These are phyloP conservation scores for Trochalopteron elliotii DNA, from an alignment of 2,113 vertebrate species.

Conservation along the genomic window DNA sequence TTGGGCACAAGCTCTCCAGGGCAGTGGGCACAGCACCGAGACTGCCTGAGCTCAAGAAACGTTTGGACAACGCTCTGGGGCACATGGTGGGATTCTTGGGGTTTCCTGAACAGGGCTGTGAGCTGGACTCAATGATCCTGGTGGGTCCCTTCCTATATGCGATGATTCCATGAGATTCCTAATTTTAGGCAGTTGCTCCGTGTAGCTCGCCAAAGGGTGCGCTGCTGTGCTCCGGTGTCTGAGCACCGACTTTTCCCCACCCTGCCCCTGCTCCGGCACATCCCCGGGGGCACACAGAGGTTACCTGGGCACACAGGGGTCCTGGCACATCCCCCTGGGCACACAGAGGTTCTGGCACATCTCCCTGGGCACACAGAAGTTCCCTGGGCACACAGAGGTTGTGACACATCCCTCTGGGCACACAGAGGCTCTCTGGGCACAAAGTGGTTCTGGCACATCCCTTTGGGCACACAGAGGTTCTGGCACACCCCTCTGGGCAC, in stretches of 20 bases:
- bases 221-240: rapidly evolving
- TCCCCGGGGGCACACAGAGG: not conserved
- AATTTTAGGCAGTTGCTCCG: rapidly evolving
- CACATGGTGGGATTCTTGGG: too few species aligned
- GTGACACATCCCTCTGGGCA: not conserved
- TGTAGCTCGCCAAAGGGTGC: rapidly evolving
- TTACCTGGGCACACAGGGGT: not conserved
- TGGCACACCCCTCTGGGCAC: not conserved
- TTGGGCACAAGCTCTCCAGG: not conserved
- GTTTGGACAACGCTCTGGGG: not conserved
- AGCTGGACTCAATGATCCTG: not conserved
- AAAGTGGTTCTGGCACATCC: not conserved
- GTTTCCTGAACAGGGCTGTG: not conserved
- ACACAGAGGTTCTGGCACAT: not conserved
- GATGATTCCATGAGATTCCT: rapidly evolving
- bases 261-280: rapidly evolving
- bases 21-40: not conserved
- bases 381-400: not conserved
- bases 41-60: not conserved
- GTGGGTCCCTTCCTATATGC: not conserved
- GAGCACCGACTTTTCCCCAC: rapidly evolving
- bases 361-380: too few species aligned
- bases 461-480: too few species aligned
- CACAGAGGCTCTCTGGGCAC: not conserved
- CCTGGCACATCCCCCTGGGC: not conserved